Evolutionary conservation across 2,113 vertebrate genomes (phyloP).

Genomic region (Rana temporaria): DNA sequence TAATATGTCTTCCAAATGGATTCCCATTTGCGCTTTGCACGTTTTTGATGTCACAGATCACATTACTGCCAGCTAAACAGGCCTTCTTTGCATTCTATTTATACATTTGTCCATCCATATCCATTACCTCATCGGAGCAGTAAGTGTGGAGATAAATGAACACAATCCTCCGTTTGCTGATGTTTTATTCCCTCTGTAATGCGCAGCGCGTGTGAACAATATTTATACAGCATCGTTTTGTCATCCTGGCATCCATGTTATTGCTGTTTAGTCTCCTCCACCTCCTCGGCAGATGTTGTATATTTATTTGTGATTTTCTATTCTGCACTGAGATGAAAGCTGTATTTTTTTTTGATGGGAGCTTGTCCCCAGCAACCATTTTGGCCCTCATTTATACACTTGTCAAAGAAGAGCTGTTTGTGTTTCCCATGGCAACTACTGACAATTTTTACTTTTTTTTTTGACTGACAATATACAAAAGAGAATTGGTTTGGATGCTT

Average conservation of each 20-base stretch:
- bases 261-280: conserved; percentile 15
- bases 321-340: neutral
- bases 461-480: too few species aligned
- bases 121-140: conserved; percentile 33
- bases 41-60: conserved; percentile 56
- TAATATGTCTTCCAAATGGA: conserved; percentile 52
- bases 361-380: neutral
- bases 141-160: conserved; percentile 26
- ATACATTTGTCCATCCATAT: conserved; percentile 41
- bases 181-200: neutral
- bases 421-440: too few species aligned
- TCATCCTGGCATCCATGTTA: conserved; percentile 39
- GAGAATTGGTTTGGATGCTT: too few species aligned
- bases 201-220: conserved; percentile 7
- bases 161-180: neutral
- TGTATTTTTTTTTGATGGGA: neutral
- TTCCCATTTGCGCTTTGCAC: conserved; percentile 53
- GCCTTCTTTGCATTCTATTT: conserved; percentile 40
- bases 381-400: neutral
- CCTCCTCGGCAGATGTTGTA: conserved; percentile 14
- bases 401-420: too few species aligned
- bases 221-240: conserved; percentile 31
- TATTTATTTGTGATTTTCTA: neutral
- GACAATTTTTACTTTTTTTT: too few species aligned
- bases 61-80: conserved; percentile 53